A percentile compares a stretch with the other conserved stretches of the same genome.
phyloP scores from a whole-genome alignment of 2,888 invertebrate species.

The Eupelmus urozonus region DNA sequence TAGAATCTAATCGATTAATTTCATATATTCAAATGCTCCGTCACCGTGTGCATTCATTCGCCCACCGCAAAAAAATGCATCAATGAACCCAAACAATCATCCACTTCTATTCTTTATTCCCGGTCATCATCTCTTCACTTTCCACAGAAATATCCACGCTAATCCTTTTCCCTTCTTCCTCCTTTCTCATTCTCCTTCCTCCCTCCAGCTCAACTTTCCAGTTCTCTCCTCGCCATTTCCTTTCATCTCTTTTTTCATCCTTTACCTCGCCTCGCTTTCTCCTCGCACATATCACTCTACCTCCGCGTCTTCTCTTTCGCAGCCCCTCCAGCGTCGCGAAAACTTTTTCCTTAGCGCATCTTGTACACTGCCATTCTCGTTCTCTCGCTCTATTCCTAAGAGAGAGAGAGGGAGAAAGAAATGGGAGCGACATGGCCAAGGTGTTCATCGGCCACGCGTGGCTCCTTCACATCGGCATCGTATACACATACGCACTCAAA shows the following conservation, averaged over 20 bases:
- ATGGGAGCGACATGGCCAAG: slow-evolving; percentile 31
- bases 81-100: too few relatives aligned
- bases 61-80: too few relatives aligned
- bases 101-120: too few relatives aligned
- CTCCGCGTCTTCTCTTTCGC: background rate
- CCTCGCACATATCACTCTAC: background rate
- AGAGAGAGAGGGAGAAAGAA: slow-evolving; percentile 10
- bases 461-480: slow-evolving; percentile 19
- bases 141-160: too few relatives aligned
- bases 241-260: too few relatives aligned
- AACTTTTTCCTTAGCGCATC: background rate
- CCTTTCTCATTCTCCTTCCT: background rate
- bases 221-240: background rate
- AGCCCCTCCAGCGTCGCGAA: background rate
- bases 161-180: background rate
- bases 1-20: too few relatives aligned
- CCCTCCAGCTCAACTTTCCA: background rate
- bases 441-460: slow-evolving; percentile 48
- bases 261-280: background rate
- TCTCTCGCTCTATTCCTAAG: background rate
- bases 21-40: too few relatives aligned
- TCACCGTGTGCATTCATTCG: too few relatives aligned
- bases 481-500: background rate
- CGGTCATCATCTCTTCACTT: too few relatives aligned
- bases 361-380: background rate